Base-by-base conservation (phyloP, 2,888 invertebrate genomes). In the Oegoconia quadripuncta region DNA sequence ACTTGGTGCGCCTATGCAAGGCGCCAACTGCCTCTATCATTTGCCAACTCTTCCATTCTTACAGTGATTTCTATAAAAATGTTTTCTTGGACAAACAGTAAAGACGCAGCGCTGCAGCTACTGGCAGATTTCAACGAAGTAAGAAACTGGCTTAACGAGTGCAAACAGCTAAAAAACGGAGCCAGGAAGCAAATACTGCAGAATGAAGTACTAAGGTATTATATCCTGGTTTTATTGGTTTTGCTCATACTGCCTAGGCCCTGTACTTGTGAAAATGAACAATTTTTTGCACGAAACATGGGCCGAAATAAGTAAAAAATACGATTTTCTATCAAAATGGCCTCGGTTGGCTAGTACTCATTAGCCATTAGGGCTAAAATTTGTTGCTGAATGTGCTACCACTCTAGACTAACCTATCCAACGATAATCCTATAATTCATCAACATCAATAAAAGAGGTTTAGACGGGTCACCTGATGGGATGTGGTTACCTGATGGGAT, bases 61-160 rank as follows among this genome's bases (percentile, higher is more conserved):
- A 20, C 7, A 20, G 20, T 20, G 20, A 3, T 20, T 20, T 6
- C 5, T 6, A 20, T 6, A 6, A 20, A 20, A 20, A 20, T 4
- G 4, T 7, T 23, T 12, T 12, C 5, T 12, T 26, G 11, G 12
- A 12, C 7, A 1, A 11, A 15, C 50, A 88, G 88, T 42, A 86
- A 87, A 89, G 91, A 81, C 34, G 96, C 96, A 2, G 96, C 96
- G 0, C 76, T 91, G 30, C 95, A 95, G 54, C 79, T 96, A 28
- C 74, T 95, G 14, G 90, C 91, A n/a, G 96, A 96, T 75, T 95
- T 96, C 64, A 93, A 92, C 35, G 91, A 92, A 56, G 92, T 96
- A 0, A 89, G 91, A 6, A 91, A 90, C 14, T 96, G 96, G 96
- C 86, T 96, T 34, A 88, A 89, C 9, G 88, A 89, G 1, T 92